Evolutionary conservation across 1,140 invertebrate genomes (phyloP).

Genomic region (Leptopilina clavipes): DNA sequence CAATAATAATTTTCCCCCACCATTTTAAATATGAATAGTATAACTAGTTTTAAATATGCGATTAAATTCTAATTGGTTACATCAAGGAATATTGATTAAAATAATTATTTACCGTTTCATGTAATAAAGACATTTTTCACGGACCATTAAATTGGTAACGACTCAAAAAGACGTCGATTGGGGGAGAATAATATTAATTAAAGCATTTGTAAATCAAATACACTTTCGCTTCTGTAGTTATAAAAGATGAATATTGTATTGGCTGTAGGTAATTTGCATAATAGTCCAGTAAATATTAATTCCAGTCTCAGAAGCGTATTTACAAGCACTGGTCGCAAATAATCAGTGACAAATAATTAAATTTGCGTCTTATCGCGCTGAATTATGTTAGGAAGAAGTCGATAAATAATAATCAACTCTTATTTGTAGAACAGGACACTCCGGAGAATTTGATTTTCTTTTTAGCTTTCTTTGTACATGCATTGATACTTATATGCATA

Average conservation of each 20-base stretch:
- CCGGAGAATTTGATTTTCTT: neutral
- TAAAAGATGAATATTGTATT: neutral
- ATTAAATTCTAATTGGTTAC: too few relatives aligned
- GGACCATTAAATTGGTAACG: too few relatives aligned
- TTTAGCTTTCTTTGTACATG: neutral
- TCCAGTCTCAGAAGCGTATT: neutral
- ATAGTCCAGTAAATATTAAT: neutral
- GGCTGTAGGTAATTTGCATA: neutral
- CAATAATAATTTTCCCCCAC: too few relatives aligned
- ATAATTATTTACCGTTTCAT: too few relatives aligned
- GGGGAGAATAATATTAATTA: too few relatives aligned
- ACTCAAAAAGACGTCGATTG: too few relatives aligned
- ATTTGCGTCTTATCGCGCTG: neutral
- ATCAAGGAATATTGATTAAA: too few relatives aligned
- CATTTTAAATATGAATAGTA: too few relatives aligned
- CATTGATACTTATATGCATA: neutral
- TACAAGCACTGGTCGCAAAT: neutral
- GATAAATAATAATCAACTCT: conserved; percentile 13
- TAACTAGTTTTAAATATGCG: too few relatives aligned
- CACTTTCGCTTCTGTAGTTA: neutral
- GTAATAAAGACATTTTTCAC: too few relatives aligned
- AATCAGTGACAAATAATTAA: conserved; percentile 13
- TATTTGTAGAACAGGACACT: conserved; percentile 5
- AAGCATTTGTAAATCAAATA: neutral
- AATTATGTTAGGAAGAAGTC: neutral